Conservation (phyloP, 23 tunicate species). For the Ascidia mentula region DNA sequence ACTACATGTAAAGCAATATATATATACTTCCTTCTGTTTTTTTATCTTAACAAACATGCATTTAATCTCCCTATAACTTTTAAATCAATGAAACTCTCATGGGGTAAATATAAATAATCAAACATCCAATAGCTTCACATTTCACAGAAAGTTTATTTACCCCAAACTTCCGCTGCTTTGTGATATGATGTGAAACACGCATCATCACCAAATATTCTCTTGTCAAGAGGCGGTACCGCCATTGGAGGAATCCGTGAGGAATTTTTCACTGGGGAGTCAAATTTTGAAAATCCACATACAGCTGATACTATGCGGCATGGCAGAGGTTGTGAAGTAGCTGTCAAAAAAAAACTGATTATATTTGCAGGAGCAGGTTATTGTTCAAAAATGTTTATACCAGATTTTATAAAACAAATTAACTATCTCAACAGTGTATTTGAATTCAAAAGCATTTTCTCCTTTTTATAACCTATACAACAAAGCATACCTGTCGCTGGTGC, state of each 20-base stretch:
- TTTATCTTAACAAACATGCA: too few relatives aligned
- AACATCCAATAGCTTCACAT: neutral
- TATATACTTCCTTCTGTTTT: too few relatives aligned
- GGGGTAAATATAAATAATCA: too few relatives aligned
- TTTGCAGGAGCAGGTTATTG: too few relatives aligned
- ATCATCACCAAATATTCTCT: slow-evolving; percentile 88
- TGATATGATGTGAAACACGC: slow-evolving; percentile 75
- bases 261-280: slow-evolving; percentile 61
- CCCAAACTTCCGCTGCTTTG: slow-evolving; percentile 81
- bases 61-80: too few relatives aligned
- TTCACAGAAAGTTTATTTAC: slow-evolving; percentile 12
- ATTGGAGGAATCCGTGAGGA: slow-evolving; percentile 44
- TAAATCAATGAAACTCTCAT: too few relatives aligned
- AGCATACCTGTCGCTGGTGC: slow-evolving; percentile 40
- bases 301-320: slow-evolving; percentile 88
- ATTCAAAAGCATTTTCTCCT: neutral
- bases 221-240: slow-evolving; percentile 64
- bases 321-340: neutral
- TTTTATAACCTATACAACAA: neutral
- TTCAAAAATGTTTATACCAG: neutral
- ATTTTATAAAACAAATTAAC: neutral
- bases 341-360: neutral
- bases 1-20: too few relatives aligned
- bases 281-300: slow-evolving; percentile 81
- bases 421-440: neutral